Conservation (phyloP, 1,140 invertebrate species). For the Sitobion miscanthi region DNA sequence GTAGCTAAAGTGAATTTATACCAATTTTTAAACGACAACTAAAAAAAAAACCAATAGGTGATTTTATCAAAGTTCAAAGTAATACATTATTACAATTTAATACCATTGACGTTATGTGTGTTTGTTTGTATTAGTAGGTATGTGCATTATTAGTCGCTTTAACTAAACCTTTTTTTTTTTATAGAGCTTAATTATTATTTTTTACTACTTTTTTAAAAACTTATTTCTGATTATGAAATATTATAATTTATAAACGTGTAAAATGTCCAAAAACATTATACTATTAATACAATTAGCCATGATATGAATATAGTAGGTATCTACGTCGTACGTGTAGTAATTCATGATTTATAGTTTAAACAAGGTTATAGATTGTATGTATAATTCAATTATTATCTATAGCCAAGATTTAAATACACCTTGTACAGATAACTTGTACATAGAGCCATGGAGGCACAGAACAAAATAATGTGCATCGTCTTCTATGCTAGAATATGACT, state of each 20-base stretch:
- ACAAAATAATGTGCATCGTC: too few relatives aligned
- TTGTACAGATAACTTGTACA: too few relatives aligned
- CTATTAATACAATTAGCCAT: too few relatives aligned
- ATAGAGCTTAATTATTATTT: neutral
- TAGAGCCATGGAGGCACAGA: too few relatives aligned
- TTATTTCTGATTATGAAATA: neutral
- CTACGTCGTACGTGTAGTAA: too few relatives aligned
- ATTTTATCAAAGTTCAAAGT: neutral
- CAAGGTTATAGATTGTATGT: too few relatives aligned
- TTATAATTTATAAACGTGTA: neutral
- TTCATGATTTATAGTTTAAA: too few relatives aligned
- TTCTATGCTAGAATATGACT: too few relatives aligned
- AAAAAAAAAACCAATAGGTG: neutral
- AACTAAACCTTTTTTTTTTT: neutral
- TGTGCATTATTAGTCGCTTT: neutral
- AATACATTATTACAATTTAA: neutral
- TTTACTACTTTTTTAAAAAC: neutral
- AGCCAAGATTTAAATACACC: too few relatives aligned
- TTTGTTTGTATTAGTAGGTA: neutral
- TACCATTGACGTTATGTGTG: neutral
- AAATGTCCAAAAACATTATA: neutral
- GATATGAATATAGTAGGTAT: too few relatives aligned
- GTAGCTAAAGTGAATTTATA: too few relatives aligned
- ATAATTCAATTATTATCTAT: too few relatives aligned
- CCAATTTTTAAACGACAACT: neutral